Evolutionary conservation across 2,113 vertebrate genomes (phyloP).

Genomic region (Odontesthes bonariensis): DNA sequence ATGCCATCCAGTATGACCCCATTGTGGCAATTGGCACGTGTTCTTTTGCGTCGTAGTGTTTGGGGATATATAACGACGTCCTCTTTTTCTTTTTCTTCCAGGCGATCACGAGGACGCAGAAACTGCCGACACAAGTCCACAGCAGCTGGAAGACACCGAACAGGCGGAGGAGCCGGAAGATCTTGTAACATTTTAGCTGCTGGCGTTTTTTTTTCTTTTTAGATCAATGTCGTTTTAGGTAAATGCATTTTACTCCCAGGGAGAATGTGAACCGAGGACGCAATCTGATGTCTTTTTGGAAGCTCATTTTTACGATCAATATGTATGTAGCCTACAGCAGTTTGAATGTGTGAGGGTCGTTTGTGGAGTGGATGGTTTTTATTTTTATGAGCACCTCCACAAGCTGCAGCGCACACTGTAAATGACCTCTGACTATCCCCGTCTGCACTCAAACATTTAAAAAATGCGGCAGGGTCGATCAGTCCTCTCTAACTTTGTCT

Average conservation of each 20-base stretch:
- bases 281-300: constrained; percentile 9
- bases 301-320: constrained; percentile 29
- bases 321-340: constrained; percentile 47
- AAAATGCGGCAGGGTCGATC: constrained; percentile 16
- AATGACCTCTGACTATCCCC: neutral
- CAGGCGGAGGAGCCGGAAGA: constrained; percentile 56
- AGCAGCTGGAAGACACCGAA: constrained; percentile 50
- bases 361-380: constrained; percentile 34
- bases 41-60: neutral
- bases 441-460: neutral
- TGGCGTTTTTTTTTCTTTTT: neutral
- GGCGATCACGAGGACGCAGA: constrained; percentile 67
- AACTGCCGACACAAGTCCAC: constrained; percentile 5
- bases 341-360: constrained; percentile 31
- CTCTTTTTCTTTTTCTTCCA: constrained; percentile 1
- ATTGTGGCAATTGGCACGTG: accelerated
- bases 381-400: neutral
- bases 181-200: constrained; percentile 62
- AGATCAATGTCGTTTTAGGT: constrained; percentile 18
- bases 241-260: constrained; percentile 29
- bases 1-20: constrained; percentile 73
- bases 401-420: neutral
- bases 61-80: neutral
- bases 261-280: constrained; percentile 63
- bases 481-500: accelerated